Conservation (phyloP, 2,113 vertebrate genomes). For the Podocnemis expansa region DNA sequence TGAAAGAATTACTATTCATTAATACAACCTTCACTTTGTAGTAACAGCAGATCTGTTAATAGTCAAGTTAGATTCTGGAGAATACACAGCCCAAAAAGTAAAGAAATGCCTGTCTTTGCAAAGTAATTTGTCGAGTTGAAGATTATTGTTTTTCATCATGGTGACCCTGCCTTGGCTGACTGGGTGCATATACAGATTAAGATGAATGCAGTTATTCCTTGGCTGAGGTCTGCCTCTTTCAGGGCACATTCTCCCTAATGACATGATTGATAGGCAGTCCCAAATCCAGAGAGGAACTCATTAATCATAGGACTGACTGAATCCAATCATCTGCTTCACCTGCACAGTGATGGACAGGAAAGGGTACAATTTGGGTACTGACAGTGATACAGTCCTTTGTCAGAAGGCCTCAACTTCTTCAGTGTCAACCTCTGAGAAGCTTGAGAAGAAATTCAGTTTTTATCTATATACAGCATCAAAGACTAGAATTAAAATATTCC, state of each 20-base stretch:
- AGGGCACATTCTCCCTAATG: conserved; percentile 99
- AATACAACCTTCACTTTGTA: conserved; percentile 95
- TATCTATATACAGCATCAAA: conserved; percentile 75
- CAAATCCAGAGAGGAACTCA: conserved; percentile 98
- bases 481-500: conserved; percentile 17
- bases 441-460: conserved; percentile 81
- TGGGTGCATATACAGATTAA: conserved; percentile 99
- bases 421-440: conserved; percentile 84
- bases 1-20: conserved; percentile 92
- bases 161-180: conserved; percentile 99
- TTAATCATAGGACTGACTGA: conserved; percentile 99
- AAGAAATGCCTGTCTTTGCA: conserved; percentile 91
- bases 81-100: conserved; percentile 80
- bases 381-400: conserved; percentile 88
- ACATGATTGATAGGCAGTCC: conserved; percentile 99
- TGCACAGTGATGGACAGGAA: conserved; percentile 96
- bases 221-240: conserved; percentile 98
- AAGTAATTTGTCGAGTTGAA: conserved; percentile 99
- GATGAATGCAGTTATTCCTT: conserved; percentile 99
- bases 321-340: conserved; percentile 99
- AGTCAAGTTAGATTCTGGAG: conserved; percentile 87
- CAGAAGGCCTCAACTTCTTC: conserved; percentile 85
- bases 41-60: conserved; percentile 90
- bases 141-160: conserved; percentile 99
- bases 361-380: conserved; percentile 92